These are phyloP conservation scores for Hydrotaea cyrtoneurina DNA, from an alignment of 2,888 invertebrate species.

Conservation along the genomic window DNA sequence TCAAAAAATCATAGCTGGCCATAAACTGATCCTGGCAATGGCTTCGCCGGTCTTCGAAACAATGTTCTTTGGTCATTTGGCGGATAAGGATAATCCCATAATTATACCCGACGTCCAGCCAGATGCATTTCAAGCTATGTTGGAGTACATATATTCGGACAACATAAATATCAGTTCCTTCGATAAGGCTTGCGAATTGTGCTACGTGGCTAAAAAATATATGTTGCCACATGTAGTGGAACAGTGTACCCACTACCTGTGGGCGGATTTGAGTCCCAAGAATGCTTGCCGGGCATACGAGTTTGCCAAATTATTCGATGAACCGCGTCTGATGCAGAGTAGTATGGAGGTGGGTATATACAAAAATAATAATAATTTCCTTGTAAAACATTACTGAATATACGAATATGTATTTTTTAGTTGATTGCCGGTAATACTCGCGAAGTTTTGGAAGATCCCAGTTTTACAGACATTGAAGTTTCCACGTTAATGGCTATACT, in stretches of 20 bases:
- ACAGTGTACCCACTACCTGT: constrained; percentile 91
- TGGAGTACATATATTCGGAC: constrained; percentile 93
- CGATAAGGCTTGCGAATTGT: constrained; percentile 92
- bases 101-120: constrained; percentile 92
- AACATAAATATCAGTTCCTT: constrained; percentile 90
- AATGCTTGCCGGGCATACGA: constrained; percentile 93
- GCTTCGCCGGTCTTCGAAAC: constrained; percentile 93
- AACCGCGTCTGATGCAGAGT: constrained; percentile 89
- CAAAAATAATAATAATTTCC: background rate
- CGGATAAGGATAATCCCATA: constrained; percentile 89
- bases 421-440: constrained; percentile 89
- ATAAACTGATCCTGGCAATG: constrained; percentile 91
- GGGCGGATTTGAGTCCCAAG: constrained; percentile 85
- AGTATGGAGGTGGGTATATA: constrained; percentile 85
- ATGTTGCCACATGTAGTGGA: constrained; percentile 92
- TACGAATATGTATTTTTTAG: constrained; percentile 78
- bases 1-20: constrained; percentile 88
- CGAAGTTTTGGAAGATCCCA: constrained; percentile 87
- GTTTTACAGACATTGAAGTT: constrained; percentile 89
- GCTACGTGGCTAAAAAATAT: constrained; percentile 94
- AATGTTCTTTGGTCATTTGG: constrained; percentile 93
- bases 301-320: constrained; percentile 92
- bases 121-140: constrained; percentile 90
- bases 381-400: background rate
- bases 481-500: constrained; percentile 88